These are phyloP conservation scores for Catotricha subobsoleta DNA, from an alignment of 2,888 invertebrate species.

Conservation along the genomic window DNA sequence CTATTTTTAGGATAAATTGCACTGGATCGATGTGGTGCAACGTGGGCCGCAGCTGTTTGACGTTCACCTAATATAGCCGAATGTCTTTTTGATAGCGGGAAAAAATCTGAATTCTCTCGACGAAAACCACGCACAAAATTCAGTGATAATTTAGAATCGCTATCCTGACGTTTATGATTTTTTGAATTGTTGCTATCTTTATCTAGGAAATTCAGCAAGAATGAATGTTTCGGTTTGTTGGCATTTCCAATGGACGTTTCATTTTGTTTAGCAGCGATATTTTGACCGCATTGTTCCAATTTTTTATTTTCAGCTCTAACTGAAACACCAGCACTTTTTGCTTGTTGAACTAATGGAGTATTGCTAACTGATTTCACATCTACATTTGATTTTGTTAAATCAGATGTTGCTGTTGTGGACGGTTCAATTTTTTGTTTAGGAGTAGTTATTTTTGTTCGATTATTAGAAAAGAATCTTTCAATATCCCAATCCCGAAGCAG, in stretches of 20 bases:
- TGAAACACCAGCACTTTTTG: too few species aligned
- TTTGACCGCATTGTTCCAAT: too few species aligned
- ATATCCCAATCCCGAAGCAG: conserved; percentile 77
- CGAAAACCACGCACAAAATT: conserved; percentile 63
- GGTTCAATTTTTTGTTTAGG: conserved; percentile 19
- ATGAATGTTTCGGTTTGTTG: conserved; percentile 9
- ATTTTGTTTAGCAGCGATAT: too few species aligned
- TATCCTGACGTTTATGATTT: conserved; percentile 52
- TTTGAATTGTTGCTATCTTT: conserved; percentile 32
- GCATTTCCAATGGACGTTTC: conserved; percentile 9
- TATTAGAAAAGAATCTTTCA: conserved; percentile 60
- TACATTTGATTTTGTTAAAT: conserved; percentile 18
- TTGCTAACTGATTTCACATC: neutral
- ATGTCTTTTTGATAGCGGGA: conserved; percentile 57
- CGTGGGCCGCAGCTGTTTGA: conserved; percentile 12
- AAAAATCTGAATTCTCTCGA: conserved; percentile 69
- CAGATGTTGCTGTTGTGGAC: conserved; percentile 29
- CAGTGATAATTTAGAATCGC: conserved; percentile 49
- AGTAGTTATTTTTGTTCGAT: neutral
- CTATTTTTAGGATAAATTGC: conserved; percentile 51
- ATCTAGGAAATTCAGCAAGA: conserved; percentile 18
- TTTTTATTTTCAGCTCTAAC: too few species aligned
- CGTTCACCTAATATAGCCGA: conserved; percentile 45
- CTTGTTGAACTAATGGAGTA: neutral
- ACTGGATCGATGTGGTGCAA: conserved; percentile 37